These are phyloP conservation scores for Drosophila lacertosa DNA, from an alignment of 1,140 invertebrate species.

Conservation along the genomic window DNA sequence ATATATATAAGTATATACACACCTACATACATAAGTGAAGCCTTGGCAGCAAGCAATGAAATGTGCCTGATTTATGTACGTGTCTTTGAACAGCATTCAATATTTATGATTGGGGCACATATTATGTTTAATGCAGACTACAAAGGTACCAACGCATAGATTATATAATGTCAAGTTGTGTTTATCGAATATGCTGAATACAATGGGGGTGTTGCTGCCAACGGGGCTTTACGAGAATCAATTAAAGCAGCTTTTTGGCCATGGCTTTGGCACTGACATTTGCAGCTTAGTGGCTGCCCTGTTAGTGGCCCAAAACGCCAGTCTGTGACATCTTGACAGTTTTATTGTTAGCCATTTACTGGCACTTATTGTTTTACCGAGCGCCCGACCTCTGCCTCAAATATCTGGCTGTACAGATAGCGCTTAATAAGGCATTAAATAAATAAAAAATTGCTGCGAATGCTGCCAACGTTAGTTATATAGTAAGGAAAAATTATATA, in stretches of 20 bases:
- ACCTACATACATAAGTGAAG: too few species aligned
- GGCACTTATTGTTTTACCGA: slow-evolving; percentile 43
- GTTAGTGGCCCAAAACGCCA: slow-evolving; percentile 9
- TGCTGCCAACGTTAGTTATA: too few species aligned
- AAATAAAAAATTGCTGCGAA: slow-evolving; percentile 13
- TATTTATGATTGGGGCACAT: slow-evolving; percentile 13
- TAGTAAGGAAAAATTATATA: too few species aligned
- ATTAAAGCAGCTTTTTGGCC: slow-evolving; percentile 61
- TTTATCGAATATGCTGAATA: slow-evolving; percentile 28
- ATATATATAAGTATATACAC: too few species aligned
- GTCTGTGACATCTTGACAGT: slow-evolving; percentile 68
- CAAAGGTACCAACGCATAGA: background rate
- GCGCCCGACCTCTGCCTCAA: background rate
- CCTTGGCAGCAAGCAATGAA: slow-evolving; percentile 1
- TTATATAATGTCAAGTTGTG: slow-evolving; percentile 24
- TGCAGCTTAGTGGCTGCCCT: slow-evolving; percentile 63
- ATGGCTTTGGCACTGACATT: slow-evolving; percentile 48
- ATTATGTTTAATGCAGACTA: background rate
- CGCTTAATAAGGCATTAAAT: slow-evolving; percentile 17
- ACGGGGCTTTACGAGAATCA: slow-evolving; percentile 64
- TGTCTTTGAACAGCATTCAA: slow-evolving; percentile 26
- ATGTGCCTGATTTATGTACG: background rate
- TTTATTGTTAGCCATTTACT: slow-evolving; percentile 63
- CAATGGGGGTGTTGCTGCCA: slow-evolving; percentile 37
- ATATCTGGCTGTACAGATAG: slow-evolving; percentile 9